phyloP scores from a whole-genome alignment of 2,113 vertebrate species.

The Melanerpes formicivorus region DNA sequence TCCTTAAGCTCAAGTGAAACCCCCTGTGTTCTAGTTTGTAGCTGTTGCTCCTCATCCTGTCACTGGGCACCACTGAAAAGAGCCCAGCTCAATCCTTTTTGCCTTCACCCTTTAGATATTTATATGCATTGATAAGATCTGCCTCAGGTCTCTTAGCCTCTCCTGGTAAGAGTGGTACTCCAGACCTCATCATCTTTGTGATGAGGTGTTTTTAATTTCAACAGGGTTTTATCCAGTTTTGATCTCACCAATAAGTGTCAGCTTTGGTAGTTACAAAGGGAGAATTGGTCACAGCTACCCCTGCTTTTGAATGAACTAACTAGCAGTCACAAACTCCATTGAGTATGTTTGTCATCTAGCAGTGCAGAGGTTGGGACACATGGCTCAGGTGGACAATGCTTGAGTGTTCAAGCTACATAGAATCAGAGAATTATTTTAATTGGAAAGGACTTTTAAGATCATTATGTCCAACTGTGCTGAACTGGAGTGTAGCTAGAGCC shows the following conservation, averaged over 20 bases:
- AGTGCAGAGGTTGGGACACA: background rate
- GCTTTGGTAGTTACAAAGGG: background rate
- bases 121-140: too few species aligned
- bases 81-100: too few species aligned
- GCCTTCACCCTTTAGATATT: too few species aligned
- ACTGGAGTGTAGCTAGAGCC: background rate
- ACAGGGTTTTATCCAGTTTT: background rate
- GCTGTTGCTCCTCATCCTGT: too few species aligned
- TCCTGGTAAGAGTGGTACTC: too few species aligned
- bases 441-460: too few species aligned
- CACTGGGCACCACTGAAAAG: too few species aligned
- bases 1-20: too few species aligned
- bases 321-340: background rate
- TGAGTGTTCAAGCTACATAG: background rate
- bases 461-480: background rate
- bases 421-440: too few species aligned
- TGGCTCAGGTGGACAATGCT: background rate
- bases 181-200: too few species aligned
- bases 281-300: background rate
- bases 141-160: too few species aligned
- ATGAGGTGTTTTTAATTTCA: background rate
- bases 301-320: background rate
- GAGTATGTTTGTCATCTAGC: background rate
- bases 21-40: too few species aligned
- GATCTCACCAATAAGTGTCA: background rate